These are phyloP conservation scores for Lepus europaeus DNA, from an alignment of 2,113 vertebrate genomes.

Conservation along the genomic window DNA sequence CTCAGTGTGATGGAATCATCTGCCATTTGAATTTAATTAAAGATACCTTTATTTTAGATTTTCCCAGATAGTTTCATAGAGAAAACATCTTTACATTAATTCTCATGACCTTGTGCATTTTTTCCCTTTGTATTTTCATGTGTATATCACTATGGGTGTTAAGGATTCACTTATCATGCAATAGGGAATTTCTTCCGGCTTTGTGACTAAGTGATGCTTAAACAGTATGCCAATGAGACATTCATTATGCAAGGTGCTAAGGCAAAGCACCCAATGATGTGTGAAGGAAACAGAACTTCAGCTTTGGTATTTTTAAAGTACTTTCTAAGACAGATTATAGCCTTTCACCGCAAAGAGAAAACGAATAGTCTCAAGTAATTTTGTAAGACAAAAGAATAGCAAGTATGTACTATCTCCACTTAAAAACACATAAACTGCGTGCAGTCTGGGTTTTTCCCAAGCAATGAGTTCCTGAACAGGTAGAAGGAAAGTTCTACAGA, in stretches of 20 bases:
- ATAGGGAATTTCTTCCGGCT: conserved; percentile 48
- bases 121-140: not conserved
- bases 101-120: conserved; percentile 27
- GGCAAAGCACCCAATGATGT: conserved; percentile 77
- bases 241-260: conserved; percentile 85
- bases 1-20: not conserved
- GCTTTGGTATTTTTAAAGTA: conserved; percentile 82
- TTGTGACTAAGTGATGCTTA: conserved; percentile 72
- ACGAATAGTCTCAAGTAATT: conserved; percentile 77
- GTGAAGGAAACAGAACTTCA: conserved; percentile 80
- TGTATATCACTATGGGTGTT: not conserved
- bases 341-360: conserved; percentile 66
- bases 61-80: not conserved
- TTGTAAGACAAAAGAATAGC: conserved; percentile 81
- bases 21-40: conserved; percentile 54
- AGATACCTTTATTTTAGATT: conserved; percentile 28
- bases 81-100: not conserved
- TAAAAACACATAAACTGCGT: conserved; percentile 82
- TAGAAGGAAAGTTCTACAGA: conserved; percentile 60
- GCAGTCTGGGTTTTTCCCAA: conserved; percentile 76
- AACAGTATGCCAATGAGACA: conserved; percentile 78
- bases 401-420: conserved; percentile 67
- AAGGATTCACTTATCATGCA: conserved; percentile 12
- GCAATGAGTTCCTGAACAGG: conserved; percentile 30
- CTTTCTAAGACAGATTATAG: conserved; percentile 83